A percentile compares a stretch with the other conserved stretches of the same genome.
phyloP scores from a whole-genome alignment of 1,140 invertebrate genomes.

The Drosophila ambigua region DNA sequence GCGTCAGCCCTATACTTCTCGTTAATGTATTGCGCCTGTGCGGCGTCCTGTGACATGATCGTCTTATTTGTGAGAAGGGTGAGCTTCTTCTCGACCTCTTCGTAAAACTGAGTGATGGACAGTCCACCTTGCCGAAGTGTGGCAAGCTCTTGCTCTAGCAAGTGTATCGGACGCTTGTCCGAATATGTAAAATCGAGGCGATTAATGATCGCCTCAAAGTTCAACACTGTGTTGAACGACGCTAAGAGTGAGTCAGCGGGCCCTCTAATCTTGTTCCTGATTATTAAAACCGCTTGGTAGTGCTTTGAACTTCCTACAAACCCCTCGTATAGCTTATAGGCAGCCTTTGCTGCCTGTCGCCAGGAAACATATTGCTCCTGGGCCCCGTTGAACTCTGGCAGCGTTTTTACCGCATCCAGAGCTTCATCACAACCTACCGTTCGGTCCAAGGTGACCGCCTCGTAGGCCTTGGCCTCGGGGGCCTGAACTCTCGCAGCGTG shows the following conservation, averaged over 20 bases:
- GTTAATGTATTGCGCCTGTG: too few species aligned
- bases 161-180: conserved; percentile 34
- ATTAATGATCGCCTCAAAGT: conserved; percentile 44
- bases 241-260: conserved; percentile 25
- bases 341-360: conserved; percentile 21
- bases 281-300: not conserved
- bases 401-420: not conserved
- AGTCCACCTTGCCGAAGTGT: too few species aligned
- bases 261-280: not conserved
- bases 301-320: conserved; percentile 23
- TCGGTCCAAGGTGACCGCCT: too few species aligned
- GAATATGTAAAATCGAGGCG: conserved; percentile 31
- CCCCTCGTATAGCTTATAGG: conserved; percentile 20
- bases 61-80: too few species aligned
- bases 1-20: too few species aligned
- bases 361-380: conserved; percentile 36
- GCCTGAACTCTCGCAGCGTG: too few species aligned
- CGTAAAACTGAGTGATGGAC: too few species aligned
- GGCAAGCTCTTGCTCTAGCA: not conserved
- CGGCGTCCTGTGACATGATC: too few species aligned
- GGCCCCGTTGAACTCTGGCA: conserved; percentile 13
- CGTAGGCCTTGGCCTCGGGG: too few species aligned
- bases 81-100: too few species aligned
- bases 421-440: not conserved
- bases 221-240: conserved; percentile 39